These are phyloP conservation scores for Lithobates pipiens DNA, from an alignment of 2,797 vertebrate species.

Conservation along the genomic window DNA sequence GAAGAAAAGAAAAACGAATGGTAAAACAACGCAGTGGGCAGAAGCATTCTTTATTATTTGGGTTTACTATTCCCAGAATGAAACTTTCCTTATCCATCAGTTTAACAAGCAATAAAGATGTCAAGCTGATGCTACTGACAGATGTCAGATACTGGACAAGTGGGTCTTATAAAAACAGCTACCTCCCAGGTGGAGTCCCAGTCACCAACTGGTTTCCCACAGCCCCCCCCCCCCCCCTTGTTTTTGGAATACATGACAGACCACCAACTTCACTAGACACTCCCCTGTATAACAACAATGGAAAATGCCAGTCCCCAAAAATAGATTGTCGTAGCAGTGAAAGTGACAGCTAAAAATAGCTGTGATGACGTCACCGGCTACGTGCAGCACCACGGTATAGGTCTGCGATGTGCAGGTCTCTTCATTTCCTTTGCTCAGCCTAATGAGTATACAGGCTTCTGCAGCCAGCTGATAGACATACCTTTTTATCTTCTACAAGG, in stretches of 20 bases:
- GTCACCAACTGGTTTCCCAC: constrained; percentile 49
- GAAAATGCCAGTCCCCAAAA: constrained; percentile 11
- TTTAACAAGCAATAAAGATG: constrained; percentile 8
- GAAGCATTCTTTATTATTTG: neutral
- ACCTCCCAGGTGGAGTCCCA: constrained; percentile 36
- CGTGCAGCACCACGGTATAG: neutral
- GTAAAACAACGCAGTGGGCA: neutral
- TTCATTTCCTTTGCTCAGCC: neutral
- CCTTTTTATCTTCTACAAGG: neutral
- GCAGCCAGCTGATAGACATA: neutral
- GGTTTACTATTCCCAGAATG: neutral
- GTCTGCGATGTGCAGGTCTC: neutral
- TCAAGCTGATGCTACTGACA: constrained; percentile 15
- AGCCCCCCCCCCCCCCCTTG: neutral
- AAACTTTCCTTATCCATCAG: constrained; percentile 3
- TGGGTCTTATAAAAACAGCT: neutral
- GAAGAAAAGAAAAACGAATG: neutral
- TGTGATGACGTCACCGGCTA: neutral
- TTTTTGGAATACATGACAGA: constrained; percentile 27
- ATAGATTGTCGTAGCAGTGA: constrained; percentile 2
- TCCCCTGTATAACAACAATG: constrained; percentile 16
- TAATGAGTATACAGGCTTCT: neutral
- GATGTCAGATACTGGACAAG: constrained; percentile 23
- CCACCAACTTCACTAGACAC: constrained; percentile 30
- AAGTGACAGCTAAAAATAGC: constrained; percentile 42